Evolutionary conservation across 2,797 vertebrate genomes (phyloP), one percentile per base, ranked within the genome.

Genomic region (Malurus leucopterus): DNA sequence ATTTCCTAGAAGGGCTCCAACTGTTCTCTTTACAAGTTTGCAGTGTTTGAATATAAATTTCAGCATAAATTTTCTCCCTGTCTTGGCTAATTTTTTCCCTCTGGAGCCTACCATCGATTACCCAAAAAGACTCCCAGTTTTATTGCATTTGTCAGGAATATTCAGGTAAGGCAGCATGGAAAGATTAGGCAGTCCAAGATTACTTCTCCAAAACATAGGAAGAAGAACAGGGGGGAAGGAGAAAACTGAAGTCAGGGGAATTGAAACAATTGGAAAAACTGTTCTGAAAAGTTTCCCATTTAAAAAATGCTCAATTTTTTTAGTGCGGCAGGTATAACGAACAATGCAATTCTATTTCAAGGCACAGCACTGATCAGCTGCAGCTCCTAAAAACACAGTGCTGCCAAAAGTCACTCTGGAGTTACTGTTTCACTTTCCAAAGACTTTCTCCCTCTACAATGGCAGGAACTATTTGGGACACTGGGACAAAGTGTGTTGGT

Each of bases 141-240:
- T 51, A 67, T 2, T 43, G 10, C 9, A 44, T 63, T 63, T 78
- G 8, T 27, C 43, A 65, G 40, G 23, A 50, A 62, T 65, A 65
- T 57, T 72, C 29, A 58, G 20, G 15, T 69, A 53, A 69, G 18
- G 12, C 12, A 63, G 17, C 15, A 38, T 34, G 7, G 6, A 50
- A n/a, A 79, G 23, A 69, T 41, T 15, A 71, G 8, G 7, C 34
- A 61, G 9, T 63, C 26, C 47, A 69, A 81, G 15, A 21, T 3
- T 4, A 27, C 11, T 82, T 54, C 41, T 58, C 43, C 34, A 77
- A 84, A 71, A 83, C 6, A 11, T 21, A 69, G 36, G n/a, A 54
- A 62, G 4, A 83, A 46, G 1, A 85, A 20, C 0, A 2, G 3
- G 4, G 15, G 13, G 2, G 2, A 26, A 26, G 55, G 18, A 40